These are phyloP conservation scores for Parapsyche elsis DNA, from an alignment of 1,140 invertebrate genomes.

Conservation along the genomic window DNA sequence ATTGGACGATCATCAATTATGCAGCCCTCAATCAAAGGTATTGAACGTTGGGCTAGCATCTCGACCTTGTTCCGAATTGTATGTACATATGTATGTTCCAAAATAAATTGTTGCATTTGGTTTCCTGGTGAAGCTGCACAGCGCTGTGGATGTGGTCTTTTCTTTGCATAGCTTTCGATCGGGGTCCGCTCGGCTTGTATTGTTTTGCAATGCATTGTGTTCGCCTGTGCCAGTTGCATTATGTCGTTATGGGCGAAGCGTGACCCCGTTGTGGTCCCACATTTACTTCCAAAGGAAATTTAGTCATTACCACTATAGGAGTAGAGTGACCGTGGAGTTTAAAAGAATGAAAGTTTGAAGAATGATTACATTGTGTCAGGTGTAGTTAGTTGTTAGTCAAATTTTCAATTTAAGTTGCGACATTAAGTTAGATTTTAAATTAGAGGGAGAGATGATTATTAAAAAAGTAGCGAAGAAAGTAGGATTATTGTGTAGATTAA, in stretches of 20 bases:
- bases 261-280: background rate
- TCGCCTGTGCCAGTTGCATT: background rate
- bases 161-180: too few species aligned
- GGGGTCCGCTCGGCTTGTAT: too few species aligned
- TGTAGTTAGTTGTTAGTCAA: too few species aligned
- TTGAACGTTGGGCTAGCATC: background rate
- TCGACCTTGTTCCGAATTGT: background rate
- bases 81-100: too few species aligned
- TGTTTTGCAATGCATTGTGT: slow-evolving; percentile 13
- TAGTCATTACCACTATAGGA: background rate
- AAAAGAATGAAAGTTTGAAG: too few species aligned
- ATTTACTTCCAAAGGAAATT: background rate
- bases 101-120: background rate
- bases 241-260: background rate
- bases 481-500: too few species aligned
- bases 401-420: too few species aligned
- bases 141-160: background rate
- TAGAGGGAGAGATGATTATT: too few species aligned
- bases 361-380: too few species aligned
- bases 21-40: background rate
- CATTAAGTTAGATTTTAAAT: too few species aligned
- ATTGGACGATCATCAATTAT: background rate
- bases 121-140: background rate
- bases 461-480: too few species aligned
- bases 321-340: background rate